Percentiles rank a stretch among this genome's conserved stretches.
Evolutionary conservation across 2,797 vertebrate species (phyloP).

Genomic region (Tamandua tetradactyla): DNA sequence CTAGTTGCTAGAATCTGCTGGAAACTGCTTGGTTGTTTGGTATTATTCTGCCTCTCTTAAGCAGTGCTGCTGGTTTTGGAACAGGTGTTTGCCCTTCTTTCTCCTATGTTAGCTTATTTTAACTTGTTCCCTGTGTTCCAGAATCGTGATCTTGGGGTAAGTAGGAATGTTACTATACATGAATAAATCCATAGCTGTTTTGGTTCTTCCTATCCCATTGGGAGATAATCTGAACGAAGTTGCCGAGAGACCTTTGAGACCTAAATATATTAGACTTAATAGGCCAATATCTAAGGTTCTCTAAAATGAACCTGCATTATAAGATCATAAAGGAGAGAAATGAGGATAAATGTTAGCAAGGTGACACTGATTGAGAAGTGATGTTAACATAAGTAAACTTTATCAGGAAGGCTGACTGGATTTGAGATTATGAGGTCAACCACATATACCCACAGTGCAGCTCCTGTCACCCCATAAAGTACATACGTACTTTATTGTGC

Average conservation of each 20-base stretch:
- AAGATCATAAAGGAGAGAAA: conserved; percentile 44
- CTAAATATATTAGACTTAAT: not conserved
- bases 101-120: conserved; percentile 7
- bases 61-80: not conserved
- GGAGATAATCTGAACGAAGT: not conserved
- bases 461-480: conserved; percentile 72
- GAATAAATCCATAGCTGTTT: not conserved
- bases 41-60: not conserved
- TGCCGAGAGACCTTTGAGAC: not conserved
- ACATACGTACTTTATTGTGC: conserved; percentile 78
- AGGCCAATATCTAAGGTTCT: not conserved
- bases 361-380: conserved; percentile 56
- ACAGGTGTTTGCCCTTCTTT: not conserved
- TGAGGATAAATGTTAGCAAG: conserved; percentile 65
- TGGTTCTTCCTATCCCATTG: not conserved
- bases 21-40: not conserved
- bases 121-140: not conserved
- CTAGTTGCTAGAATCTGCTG: not conserved
- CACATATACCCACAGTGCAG: conserved; percentile 77
- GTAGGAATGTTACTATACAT: not conserved
- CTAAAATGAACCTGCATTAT: not conserved
- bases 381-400: conserved; percentile 76
- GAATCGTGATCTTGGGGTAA: not conserved
- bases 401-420: conserved; percentile 74
- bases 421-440: conserved; percentile 69